phyloP scores from a whole-genome alignment of 2,888 invertebrate genomes.

The Acronicta leporina region DNA sequence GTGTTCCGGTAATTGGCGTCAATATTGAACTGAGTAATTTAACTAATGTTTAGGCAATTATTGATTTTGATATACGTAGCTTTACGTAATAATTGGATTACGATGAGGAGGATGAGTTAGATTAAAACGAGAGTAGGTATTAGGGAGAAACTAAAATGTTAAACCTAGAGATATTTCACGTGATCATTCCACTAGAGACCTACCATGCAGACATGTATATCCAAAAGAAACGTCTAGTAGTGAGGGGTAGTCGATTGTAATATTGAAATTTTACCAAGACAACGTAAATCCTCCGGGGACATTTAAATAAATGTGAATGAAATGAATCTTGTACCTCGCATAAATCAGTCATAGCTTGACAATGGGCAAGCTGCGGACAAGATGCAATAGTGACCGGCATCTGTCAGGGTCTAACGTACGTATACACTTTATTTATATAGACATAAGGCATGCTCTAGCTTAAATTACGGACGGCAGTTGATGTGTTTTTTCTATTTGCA shows the following conservation, averaged over 20 bases:
- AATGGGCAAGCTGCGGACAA: constrained; percentile 55
- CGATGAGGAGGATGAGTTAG: background rate
- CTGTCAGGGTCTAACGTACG: constrained; percentile 27
- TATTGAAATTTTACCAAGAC: constrained; percentile 56
- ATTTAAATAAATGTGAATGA: constrained; percentile 63
- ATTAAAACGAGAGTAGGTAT: too few species aligned
- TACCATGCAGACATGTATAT: constrained; percentile 45
- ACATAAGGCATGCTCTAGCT: constrained; percentile 10
- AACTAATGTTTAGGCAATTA: background rate
- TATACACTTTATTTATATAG: constrained; percentile 29
- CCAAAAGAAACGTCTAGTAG: constrained; percentile 48
- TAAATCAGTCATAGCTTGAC: constrained; percentile 60
- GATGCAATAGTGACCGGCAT: constrained; percentile 43
- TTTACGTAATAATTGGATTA: constrained; percentile 6
- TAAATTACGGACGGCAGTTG: background rate
- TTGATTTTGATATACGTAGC: constrained; percentile 4
- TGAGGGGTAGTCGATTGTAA: constrained; percentile 52
- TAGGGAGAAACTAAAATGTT: background rate
- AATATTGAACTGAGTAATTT: constrained; percentile 27
- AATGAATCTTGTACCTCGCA: constrained; percentile 52
- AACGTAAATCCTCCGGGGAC: constrained; percentile 49
- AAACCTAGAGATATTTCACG: background rate
- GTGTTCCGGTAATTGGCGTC: constrained; percentile 25
- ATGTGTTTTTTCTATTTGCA: constrained; percentile 8
- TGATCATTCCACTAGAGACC: constrained; percentile 21